Evolutionary conservation across 1,140 invertebrate species (phyloP).

Genomic region (Paralvinella palmiformis): DNA sequence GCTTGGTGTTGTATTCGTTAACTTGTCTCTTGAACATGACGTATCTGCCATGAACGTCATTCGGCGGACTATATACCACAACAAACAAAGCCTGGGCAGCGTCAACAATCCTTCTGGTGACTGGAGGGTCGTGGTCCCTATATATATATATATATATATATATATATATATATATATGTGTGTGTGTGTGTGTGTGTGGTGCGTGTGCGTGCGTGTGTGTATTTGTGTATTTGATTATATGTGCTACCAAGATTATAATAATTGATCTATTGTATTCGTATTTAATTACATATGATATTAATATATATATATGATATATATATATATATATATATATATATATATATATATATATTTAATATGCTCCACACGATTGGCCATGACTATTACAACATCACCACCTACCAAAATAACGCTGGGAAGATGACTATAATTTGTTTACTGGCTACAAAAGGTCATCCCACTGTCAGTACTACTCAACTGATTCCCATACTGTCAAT

Average conservation of each 20-base stretch:
- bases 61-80: constrained; percentile 74
- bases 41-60: constrained; percentile 64
- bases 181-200: not conserved
- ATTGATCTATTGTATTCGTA: no score
- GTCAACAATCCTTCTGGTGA: constrained; percentile 33
- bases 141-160: not conserved
- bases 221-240: no score
- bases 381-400: no score
- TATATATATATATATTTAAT: not conserved
- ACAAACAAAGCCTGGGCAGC: constrained; percentile 73
- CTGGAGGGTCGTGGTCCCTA: not conserved
- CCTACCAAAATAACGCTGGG: no score
- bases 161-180: not conserved
- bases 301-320: no score
- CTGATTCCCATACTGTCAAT: no score
- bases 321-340: not conserved
- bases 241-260: constrained; percentile 16
- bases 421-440: no score
- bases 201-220: not conserved
- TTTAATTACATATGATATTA: no score
- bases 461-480: no score
- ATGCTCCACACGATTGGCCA: no score
- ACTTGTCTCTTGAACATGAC: constrained; percentile 72
- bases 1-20: constrained; percentile 64
- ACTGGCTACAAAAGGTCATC: no score